Evolutionary conservation across 2,113 vertebrate genomes (phyloP), one percentile per base, ranked within the genome.

Genomic region (Aegithalos caudatus): DNA sequence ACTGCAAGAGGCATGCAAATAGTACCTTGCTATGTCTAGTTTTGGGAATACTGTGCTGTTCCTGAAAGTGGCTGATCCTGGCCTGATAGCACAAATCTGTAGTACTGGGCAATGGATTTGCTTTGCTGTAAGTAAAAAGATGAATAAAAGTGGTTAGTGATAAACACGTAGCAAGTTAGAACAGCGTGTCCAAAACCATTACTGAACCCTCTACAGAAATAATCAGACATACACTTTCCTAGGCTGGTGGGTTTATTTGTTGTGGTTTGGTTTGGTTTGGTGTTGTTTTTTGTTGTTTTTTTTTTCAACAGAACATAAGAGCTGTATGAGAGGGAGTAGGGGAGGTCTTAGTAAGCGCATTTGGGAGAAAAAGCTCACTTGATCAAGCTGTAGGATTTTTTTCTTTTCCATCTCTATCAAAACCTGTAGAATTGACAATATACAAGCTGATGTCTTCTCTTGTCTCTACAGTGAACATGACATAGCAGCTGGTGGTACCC

Each of bases 401-500:
- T 77, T 42, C 62, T 61, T 66, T 54, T 45, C 40, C 12, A 69
- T 92, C 54, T 86, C 22, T 47, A 40, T 66, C 23, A 73, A 87
- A 88, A 64, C 44, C 27, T 66, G 42, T 16, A 57, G 40, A 81
- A 60, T 40, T 56, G 62, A 29, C 61, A 53, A 7, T 69, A 88
- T 58, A 81, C 38, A 83, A 92, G 24, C 62, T 94, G 48, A 73
- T 57, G 31, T 94, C 76, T 97, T 71, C 93, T 96, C 65, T 97
- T 95, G 38, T 96, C 78, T 97, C 95, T 45, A 11, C 96, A 98
- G 98, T 98, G 97, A 98, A 83, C 62, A 47, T 1, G 2, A 66
- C 42, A 47, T 0, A 9, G 76, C 18, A 76, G 95, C 81, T 85
- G 37, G 82, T 85, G 47, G 70, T 66, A 88, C 73, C 86, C 51